Evolutionary conservation across 2,113 vertebrate species (phyloP).

Genomic region (Urocolius indicus): DNA sequence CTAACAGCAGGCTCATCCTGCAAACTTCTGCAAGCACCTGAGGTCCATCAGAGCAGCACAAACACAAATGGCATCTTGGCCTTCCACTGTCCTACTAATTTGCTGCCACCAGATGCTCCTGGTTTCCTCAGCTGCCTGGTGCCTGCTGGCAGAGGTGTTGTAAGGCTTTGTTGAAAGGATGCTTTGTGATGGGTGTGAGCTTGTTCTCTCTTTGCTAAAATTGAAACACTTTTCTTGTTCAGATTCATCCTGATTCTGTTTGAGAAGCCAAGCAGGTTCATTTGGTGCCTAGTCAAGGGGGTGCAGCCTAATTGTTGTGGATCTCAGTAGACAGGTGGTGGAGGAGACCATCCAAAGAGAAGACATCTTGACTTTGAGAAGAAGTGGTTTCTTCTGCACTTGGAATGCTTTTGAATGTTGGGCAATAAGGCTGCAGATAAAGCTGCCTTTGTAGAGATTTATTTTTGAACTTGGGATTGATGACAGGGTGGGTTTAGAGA

Average conservation of each 20-base stretch:
- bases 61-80: neutral
- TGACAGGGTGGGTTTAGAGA: neutral
- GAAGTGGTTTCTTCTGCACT: neutral
- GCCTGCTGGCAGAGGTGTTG: neutral
- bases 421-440: neutral
- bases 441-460: neutral
- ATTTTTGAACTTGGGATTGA: neutral
- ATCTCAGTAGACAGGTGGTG: neutral
- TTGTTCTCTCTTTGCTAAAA: neutral
- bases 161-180: neutral
- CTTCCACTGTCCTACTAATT: neutral
- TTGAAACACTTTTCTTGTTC: neutral
- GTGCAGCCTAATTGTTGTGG: neutral
- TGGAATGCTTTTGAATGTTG: neutral
- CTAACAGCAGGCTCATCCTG: neutral
- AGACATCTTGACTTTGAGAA: neutral
- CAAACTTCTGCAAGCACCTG: neutral
- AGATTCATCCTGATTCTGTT: neutral
- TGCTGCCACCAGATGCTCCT: neutral
- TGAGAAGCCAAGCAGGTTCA: neutral
- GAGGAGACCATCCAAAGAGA: neutral
- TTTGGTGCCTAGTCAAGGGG: neutral
- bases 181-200: neutral
- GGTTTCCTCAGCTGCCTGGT: neutral
- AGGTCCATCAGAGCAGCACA: neutral